Base-by-base conservation (phyloP, 92 coral and sea anemone species). In the Metridium senile region DNA sequence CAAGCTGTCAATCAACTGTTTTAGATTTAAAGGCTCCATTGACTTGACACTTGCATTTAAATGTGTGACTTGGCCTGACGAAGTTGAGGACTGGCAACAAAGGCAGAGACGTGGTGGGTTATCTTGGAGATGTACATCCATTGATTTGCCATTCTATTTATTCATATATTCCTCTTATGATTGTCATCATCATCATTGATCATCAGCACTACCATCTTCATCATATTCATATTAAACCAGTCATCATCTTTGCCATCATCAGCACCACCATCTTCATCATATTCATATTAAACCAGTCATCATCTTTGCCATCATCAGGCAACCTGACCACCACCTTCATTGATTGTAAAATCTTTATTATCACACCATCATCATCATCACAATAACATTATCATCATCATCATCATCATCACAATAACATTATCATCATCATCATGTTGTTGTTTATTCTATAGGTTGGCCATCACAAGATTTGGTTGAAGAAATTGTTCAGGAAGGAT, bases 41-140 rank as follows among this genome's bases (percentile, higher is more conserved):
- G 97, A 91, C 70, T 52, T 91, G 68, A 85, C 93, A 16, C 73
- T 91, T 1, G 97, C 97, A 13, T 61, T 85, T 35, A 88, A 75
- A 74, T 58, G 33, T 26, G 23, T 0, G 0, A n/a, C 84, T n/a
- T 91, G 93, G 97, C 97, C 97, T 52, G 73, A 72, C 0, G 88
- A 66, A 43, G 90, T 90, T 0, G 70, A 63, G 32, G 90, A 88
- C 66, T 91, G 97, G 97, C 43, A 13, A 26, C 75, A 58, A 20
- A 81, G 93, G 72, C 58, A 11, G 2, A 84, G 93, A 23, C 72
- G 46, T 28, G 61, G 75, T 70, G 61, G 45, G 4, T 1, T 35
- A 1, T 0, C n/a, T n/a, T 26, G 29, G 9, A n/a, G 7, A 32
- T 33, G 18, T 33, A 18, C 39, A 27, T 31, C 39, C 28, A 16